Percentiles rank a stretch among this genome's conserved stretches.
phyloP scores from a whole-genome alignment of 1,140 invertebrate species.

The Drosophila kohkoa region DNA sequence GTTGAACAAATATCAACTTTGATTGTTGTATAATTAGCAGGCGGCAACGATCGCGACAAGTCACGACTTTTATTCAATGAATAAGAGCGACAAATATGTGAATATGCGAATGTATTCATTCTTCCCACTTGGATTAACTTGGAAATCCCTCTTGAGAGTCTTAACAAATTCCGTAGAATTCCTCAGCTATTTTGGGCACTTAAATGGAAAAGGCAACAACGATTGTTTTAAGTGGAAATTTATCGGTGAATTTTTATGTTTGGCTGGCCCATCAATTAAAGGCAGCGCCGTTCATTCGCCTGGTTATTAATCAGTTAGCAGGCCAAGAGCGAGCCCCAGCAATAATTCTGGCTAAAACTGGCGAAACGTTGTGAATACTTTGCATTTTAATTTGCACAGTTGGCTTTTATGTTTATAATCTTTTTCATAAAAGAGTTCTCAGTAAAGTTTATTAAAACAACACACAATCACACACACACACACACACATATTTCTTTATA shows the following conservation, averaged over 20 bases:
- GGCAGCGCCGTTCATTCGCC: not conserved
- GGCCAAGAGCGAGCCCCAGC: slow-evolving; percentile 27
- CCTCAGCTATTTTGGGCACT: slow-evolving; percentile 60
- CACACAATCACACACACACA: slow-evolving; percentile 19
- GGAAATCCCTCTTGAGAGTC: not conserved
- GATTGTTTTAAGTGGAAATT: slow-evolving; percentile 62
- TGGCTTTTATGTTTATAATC: slow-evolving; percentile 39
- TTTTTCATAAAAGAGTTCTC: slow-evolving; percentile 51
- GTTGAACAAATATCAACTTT: slow-evolving; percentile 9
- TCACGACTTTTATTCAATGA: slow-evolving; percentile 20
- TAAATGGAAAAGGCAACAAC: slow-evolving; percentile 48
- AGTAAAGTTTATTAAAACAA: slow-evolving; percentile 71
- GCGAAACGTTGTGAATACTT: slow-evolving; percentile 40
- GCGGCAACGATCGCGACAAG: slow-evolving; percentile 10
- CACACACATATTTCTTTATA: no score
- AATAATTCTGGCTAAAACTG: slow-evolving; percentile 49
- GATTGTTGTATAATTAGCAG: slow-evolving; percentile 22
- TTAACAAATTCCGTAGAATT: slow-evolving; percentile 30
- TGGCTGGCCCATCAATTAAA: slow-evolving; percentile 22
- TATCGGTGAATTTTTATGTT: slow-evolving; percentile 32
- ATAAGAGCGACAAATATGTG: slow-evolving; percentile 7
- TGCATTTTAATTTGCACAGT: slow-evolving; percentile 62
- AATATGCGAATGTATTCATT: not conserved
- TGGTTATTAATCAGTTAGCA: slow-evolving; percentile 16
- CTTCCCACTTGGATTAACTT: not conserved